Base-by-base conservation (phyloP, 2,113 vertebrate genomes). In the Pachyramphus minor region DNA sequence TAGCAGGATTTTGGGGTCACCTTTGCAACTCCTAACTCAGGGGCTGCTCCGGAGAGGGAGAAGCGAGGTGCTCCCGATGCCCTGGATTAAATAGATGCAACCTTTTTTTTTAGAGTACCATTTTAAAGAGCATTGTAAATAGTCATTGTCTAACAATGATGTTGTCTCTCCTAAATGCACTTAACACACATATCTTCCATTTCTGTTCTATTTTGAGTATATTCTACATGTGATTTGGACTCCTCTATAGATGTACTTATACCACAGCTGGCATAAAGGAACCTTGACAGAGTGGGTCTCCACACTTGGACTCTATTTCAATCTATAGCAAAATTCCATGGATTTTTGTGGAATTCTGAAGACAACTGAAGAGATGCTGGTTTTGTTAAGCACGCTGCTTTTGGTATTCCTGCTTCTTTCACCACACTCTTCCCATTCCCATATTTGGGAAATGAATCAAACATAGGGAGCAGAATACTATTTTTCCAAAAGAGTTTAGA, bases 131-230 rank as follows among this genome's bases (percentile, higher is more conserved):
- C n/a, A 30, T 25, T 30, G 19, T 56, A 56, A 27, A 23, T 82
- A 71, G 19, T 93, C 22, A 20, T 49, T 68, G 44, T 75, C 59
- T 73, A 53, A n/a, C 17, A 52, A 60, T 27, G 58, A 18, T 31
- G 24, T 47, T 79, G 62, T 59, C 4, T 7, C 45, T 82, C 39
- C 24, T 37, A 68, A 69, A 62, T 41, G 18, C 37, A 37, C 12
- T 63, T 81, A 59, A 45, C 20, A 53, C 75, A 20, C 0, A 0
- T 6, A 17, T 33, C 19, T 44, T 47, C 41, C 0, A 17, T 67
- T 84, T 77, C 47, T 68, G 9, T 64, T 78, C 16, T 41, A 11
- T 84, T 78, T 90, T 75, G 37, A 72, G 39, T 15, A 17, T 82
- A 63, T 78, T 44, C 37, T 25, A 53, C 21, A 12, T 6, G 42